Conservation (phyloP, 1,140 invertebrate species). For the Caerostris extrusa region DNA sequence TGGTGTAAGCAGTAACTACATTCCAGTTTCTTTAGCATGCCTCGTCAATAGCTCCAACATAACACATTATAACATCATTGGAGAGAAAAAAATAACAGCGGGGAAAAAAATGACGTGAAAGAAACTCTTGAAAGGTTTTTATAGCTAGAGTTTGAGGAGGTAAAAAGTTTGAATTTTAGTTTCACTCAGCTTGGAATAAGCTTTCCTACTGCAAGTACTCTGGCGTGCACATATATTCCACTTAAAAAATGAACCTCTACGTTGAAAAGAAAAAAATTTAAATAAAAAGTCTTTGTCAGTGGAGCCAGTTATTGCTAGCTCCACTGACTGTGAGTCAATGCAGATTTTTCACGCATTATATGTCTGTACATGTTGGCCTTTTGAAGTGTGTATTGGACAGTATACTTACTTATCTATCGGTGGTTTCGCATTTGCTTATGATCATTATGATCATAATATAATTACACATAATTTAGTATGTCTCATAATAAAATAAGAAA, state of each 20-base stretch:
- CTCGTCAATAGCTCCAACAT: not conserved
- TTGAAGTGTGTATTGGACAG: no score
- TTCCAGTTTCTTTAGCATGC: not conserved
- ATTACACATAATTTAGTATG: no score
- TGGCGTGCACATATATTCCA: slow-evolving; percentile 48
- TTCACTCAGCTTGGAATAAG: slow-evolving; percentile 4
- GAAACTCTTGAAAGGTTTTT: not conserved
- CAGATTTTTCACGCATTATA: slow-evolving; percentile 41
- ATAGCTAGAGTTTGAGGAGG: not conserved
- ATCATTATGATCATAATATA: no score
- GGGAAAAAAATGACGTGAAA: not conserved
- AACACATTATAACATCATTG: slow-evolving; percentile 51
- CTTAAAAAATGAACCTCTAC: slow-evolving; percentile 17
- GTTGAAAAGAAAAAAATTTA: slow-evolving; percentile 27
- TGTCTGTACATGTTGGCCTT: no score
- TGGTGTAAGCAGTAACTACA: slow-evolving; percentile 25
- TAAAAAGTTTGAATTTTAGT: slow-evolving; percentile 39
- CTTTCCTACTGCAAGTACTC: slow-evolving; percentile 54
- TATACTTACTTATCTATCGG: no score
- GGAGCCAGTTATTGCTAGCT: slow-evolving; percentile 23
- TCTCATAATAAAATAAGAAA: no score
- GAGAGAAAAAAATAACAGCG: not conserved
- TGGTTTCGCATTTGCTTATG: no score
- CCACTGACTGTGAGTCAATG: slow-evolving; percentile 11
- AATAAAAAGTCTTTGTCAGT: slow-evolving; percentile 20